phyloP scores from a whole-genome alignment of 2,888 invertebrate species.

The Campaea margaritaria region DNA sequence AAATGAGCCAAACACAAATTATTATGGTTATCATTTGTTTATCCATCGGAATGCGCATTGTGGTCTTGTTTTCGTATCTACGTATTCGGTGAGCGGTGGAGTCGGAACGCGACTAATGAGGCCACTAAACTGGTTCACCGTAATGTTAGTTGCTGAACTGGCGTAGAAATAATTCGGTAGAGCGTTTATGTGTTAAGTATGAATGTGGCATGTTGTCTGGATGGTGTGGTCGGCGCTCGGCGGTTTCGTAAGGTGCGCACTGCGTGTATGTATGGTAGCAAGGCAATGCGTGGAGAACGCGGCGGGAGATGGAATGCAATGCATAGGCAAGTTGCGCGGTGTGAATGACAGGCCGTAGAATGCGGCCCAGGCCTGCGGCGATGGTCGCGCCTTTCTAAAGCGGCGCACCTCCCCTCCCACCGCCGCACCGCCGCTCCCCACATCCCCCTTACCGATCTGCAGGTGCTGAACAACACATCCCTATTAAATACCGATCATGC shows the following conservation, averaged over 20 bases:
- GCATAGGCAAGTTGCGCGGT: constrained; percentile 84
- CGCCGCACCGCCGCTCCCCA: constrained; percentile 59
- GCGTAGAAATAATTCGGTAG: constrained; percentile 78
- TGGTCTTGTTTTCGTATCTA: constrained; percentile 65
- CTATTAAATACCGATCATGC: constrained; percentile 84
- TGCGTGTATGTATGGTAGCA: constrained; percentile 60
- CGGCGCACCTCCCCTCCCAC: constrained; percentile 73
- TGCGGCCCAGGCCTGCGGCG: constrained; percentile 84
- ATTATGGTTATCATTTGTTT: constrained; percentile 83
- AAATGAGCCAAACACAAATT: constrained; percentile 85
- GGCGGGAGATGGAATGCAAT: constrained; percentile 83
- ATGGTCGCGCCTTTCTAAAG: constrained; percentile 86
- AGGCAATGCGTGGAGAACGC: constrained; percentile 71
- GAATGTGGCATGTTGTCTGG: constrained; percentile 66
- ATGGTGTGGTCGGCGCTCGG: constrained; percentile 64
- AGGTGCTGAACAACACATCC: constrained; percentile 83
- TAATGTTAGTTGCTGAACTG: constrained; percentile 71
- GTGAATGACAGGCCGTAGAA: constrained; percentile 86
- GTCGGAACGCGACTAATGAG: constrained; percentile 69
- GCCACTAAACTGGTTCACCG: constrained; percentile 79
- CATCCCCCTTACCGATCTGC: constrained; percentile 73
- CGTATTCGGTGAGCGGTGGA: constrained; percentile 63
- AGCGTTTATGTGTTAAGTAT: constrained; percentile 69
- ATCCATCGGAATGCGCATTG: constrained; percentile 76
- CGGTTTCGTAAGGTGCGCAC: constrained; percentile 71